These are phyloP conservation scores for Catocala sponsa DNA, from an alignment of 2,888 invertebrate genomes.

Conservation along the genomic window DNA sequence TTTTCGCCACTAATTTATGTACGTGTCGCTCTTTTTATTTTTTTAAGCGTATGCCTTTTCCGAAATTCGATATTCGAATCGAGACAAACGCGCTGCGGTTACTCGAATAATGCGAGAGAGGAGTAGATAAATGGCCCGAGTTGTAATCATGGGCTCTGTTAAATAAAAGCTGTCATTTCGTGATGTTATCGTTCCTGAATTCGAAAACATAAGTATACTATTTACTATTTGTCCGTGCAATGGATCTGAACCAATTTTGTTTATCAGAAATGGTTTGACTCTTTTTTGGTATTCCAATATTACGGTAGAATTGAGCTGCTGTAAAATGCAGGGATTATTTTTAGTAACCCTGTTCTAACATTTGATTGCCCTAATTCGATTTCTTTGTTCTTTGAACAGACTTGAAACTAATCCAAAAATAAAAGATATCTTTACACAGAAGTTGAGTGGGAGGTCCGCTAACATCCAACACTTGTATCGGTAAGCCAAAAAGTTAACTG, in stretches of 20 bases:
- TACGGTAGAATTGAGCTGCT: no score
- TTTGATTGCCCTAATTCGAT: constrained; percentile 8
- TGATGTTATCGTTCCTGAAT: constrained; percentile 30
- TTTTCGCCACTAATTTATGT: constrained; percentile 73
- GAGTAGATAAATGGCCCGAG: constrained; percentile 31
- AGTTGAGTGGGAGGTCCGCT: constrained; percentile 13
- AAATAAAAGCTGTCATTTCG: constrained; percentile 33
- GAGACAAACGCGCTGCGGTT: constrained; percentile 39
- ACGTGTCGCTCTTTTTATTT: constrained; percentile 60
- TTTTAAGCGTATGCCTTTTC: constrained; percentile 56
- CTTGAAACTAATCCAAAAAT: constrained; percentile 13
- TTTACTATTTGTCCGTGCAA: constrained; percentile 15
- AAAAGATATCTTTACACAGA: constrained; percentile 20
- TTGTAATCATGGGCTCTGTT: constrained; percentile 28
- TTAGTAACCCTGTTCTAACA: neutral
- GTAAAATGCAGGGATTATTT: no score
- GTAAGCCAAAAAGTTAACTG: constrained; percentile 38
- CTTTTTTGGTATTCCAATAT: no score
- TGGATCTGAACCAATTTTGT: constrained; percentile 8
- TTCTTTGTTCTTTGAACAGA: neutral
- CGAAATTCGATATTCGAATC: constrained; percentile 47
- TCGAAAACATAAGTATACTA: constrained; percentile 16
- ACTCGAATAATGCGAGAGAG: constrained; percentile 33
- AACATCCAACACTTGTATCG: constrained; percentile 30
- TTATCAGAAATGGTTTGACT: neutral